These are phyloP conservation scores for Apocheima hispidaria DNA, from an alignment of 2,888 invertebrate species.

Conservation along the genomic window DNA sequence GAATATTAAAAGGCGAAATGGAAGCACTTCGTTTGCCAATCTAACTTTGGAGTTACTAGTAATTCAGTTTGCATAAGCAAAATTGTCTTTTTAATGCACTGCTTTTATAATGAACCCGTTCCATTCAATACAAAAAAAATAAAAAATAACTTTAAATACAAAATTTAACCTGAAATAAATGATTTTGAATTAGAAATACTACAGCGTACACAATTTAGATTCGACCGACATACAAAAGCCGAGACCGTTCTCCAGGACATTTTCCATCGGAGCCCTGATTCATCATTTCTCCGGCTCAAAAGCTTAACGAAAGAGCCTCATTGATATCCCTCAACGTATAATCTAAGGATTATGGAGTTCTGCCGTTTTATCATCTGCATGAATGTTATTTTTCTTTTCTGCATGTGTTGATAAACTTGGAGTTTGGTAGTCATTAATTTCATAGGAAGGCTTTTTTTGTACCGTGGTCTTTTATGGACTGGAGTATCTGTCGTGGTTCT, in stretches of 20 bases:
- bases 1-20: conserved; percentile 26
- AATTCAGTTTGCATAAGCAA: conserved; percentile 2
- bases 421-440: background rate
- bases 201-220: background rate
- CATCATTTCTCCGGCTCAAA: conserved; percentile 39
- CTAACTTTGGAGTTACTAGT: conserved; percentile 22
- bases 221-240: conserved; percentile 13
- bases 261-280: conserved; percentile 37
- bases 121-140: too few relatives aligned
- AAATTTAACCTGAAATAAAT: too few relatives aligned
- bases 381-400: conserved; percentile 6
- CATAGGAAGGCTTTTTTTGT: background rate
- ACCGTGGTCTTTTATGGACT: background rate
- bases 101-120: background rate
- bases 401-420: conserved; percentile 1
- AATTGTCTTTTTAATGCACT: background rate
- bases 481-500: background rate
- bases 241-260: conserved; percentile 9
- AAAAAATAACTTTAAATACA: too few relatives aligned
- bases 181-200: too few relatives aligned
- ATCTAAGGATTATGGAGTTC: conserved; percentile 22
- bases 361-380: conserved; percentile 6
- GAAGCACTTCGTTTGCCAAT: conserved; percentile 12
- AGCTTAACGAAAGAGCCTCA: conserved; percentile 35
- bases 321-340: conserved; percentile 33